A percentile compares a stretch with the other conserved stretches of the same genome.
These are phyloP conservation scores for Aphrophora alni DNA, from an alignment of 2,888 invertebrate genomes.

Conservation along the genomic window DNA sequence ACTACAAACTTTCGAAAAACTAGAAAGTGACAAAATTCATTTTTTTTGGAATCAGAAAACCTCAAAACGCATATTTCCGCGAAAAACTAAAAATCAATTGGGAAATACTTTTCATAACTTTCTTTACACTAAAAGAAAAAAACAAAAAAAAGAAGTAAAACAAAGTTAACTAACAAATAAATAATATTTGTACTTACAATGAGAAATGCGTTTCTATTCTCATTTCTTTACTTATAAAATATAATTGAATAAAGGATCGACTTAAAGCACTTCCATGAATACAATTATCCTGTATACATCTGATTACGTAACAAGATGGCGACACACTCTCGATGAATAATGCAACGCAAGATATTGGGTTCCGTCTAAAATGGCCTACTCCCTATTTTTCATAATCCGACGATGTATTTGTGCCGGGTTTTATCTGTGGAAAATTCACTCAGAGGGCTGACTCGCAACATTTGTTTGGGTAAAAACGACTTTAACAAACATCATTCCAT, in stretches of 20 bases:
- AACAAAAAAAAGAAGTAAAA: no score
- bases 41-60: no score
- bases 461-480: neutral
- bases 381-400: neutral
- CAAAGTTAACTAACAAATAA: no score
- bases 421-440: no score
- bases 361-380: neutral
- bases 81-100: no score
- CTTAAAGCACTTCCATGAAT: constrained; percentile 1
- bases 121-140: no score
- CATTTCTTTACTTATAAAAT: neutral
- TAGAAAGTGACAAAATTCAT: no score
- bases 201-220: no score
- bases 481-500: neutral
- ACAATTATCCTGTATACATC: constrained; percentile 6
- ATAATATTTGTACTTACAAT: no score
- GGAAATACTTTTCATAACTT: no score
- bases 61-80: no score
- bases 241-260: neutral
- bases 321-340: neutral
- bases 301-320: neutral
- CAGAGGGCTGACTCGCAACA: neutral
- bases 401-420: neutral
- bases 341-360: constrained; percentile 4
- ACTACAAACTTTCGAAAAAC: no score